Evolutionary conservation across 2,113 vertebrate species (phyloP).

Genomic region (Actenoides hombroni): DNA sequence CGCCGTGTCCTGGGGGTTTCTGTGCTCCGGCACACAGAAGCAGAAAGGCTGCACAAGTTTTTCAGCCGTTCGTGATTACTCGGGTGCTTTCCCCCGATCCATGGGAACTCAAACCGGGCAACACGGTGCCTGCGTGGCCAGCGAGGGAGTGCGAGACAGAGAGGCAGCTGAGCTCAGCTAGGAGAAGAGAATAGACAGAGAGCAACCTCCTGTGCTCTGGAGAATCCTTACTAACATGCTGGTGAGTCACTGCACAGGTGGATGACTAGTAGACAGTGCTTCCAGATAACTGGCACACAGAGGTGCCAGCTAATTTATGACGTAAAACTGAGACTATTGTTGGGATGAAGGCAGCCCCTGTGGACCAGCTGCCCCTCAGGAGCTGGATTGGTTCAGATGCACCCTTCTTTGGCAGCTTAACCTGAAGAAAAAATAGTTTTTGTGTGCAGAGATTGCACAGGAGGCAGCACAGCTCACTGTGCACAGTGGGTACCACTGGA

Average conservation of each 20-base stretch:
- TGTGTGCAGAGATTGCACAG: background rate
- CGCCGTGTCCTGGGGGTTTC: rapidly evolving
- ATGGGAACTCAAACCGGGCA: background rate
- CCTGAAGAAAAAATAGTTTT: background rate
- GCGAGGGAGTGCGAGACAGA: background rate
- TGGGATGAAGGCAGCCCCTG: background rate
- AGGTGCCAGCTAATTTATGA: background rate
- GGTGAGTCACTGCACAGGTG: background rate
- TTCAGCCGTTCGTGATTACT: background rate
- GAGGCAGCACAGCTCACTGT: background rate
- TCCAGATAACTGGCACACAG: background rate
- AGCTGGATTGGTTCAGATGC: background rate
- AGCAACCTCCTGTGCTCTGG: background rate
- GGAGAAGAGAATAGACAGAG: too few relatives aligned
- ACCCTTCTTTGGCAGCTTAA: background rate
- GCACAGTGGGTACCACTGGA: background rate
- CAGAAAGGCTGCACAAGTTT: background rate
- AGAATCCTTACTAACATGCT: too few relatives aligned
- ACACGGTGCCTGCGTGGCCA: rapidly evolving
- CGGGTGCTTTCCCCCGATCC: background rate
- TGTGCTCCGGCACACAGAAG: background rate
- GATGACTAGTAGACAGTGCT: too few relatives aligned
- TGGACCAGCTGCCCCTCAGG: background rate
- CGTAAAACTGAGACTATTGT: background rate
- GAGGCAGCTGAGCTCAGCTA: too few relatives aligned